These are phyloP conservation scores for Drosophila chauvacae DNA, from an alignment of 1,140 invertebrate genomes.

Conservation along the genomic window DNA sequence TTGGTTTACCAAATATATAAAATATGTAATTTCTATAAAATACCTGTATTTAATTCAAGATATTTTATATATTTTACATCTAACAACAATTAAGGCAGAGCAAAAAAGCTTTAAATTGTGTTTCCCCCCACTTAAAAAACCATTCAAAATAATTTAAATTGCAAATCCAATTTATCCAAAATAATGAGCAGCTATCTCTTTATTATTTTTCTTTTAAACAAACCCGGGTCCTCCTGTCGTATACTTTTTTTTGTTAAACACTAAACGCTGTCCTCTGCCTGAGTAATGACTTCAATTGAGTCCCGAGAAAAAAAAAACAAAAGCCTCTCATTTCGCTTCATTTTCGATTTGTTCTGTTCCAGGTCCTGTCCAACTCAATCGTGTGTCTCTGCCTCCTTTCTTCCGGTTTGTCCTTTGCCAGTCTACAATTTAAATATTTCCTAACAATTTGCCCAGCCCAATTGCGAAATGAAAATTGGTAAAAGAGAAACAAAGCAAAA, in stretches of 20 bases:
- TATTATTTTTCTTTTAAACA: no score
- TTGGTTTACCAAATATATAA: no score
- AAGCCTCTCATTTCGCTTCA: slow-evolving; percentile 20
- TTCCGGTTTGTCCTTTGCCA: not conserved
- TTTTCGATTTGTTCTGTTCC: slow-evolving; percentile 7
- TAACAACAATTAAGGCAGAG: no score
- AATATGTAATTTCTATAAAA: no score
- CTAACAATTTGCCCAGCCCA: slow-evolving; percentile 31
- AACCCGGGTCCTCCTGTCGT: slow-evolving; percentile 7
- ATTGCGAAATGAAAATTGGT: slow-evolving; percentile 33
- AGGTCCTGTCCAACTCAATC: slow-evolving; percentile 23
- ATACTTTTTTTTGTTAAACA: slow-evolving; percentile 10
- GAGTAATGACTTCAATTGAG: slow-evolving; percentile 43
- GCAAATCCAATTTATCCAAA: not conserved
- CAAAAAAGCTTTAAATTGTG: not conserved
- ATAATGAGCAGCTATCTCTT: not conserved
- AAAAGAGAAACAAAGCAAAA: slow-evolving; percentile 3
- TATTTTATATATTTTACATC: no score
- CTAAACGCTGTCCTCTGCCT: slow-evolving; percentile 6
- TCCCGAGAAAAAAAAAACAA: slow-evolving; percentile 39
- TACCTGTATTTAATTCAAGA: no score
- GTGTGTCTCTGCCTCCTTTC: not conserved
- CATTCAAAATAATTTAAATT: not conserved
- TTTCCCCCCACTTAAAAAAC: not conserved
- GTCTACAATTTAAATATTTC: slow-evolving; percentile 63